These are phyloP conservation scores for Parasteatoda lunata DNA, from an alignment of 2,888 invertebrate species.

Conservation along the genomic window DNA sequence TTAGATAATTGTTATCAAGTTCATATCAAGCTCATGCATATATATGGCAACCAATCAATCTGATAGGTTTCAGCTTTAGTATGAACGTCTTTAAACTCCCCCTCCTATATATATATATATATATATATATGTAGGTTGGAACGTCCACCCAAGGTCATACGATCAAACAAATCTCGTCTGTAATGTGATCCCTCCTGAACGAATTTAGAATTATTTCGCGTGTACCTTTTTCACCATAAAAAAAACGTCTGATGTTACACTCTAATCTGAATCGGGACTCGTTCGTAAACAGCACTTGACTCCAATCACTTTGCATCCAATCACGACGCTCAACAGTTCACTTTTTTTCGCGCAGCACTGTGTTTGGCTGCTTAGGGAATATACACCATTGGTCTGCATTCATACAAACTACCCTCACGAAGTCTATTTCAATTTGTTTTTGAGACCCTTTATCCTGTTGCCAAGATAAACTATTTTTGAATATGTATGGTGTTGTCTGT, in stretches of 20 bases:
- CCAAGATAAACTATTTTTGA: not conserved
- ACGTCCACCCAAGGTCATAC: no score
- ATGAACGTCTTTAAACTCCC: no score
- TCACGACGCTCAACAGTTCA: not conserved
- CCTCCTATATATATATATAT: no score
- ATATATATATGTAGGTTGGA: no score
- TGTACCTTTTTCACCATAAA: no score
- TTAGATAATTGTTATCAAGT: no score
- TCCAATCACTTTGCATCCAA: not conserved
- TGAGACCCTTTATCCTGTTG: conserved; percentile 1
- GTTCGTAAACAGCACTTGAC: not conserved
- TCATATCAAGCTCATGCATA: no score
- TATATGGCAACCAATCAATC: no score
- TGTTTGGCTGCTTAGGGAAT: not conserved
- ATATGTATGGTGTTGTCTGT: not conserved
- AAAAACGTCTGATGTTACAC: conserved; percentile 13
- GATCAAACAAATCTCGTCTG: no score
- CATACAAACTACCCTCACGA: conserved; percentile 8
- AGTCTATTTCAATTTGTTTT: not conserved
- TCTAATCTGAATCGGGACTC: conserved; percentile 7
- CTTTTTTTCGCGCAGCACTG: not conserved
- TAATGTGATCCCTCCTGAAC: conserved; percentile 10
- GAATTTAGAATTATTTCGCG: conserved; percentile 10
- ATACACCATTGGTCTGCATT: not conserved
- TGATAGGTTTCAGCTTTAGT: no score